phyloP scores from a whole-genome alignment of 2,113 vertebrate genomes.

The Tragelaphus buxtoni region DNA sequence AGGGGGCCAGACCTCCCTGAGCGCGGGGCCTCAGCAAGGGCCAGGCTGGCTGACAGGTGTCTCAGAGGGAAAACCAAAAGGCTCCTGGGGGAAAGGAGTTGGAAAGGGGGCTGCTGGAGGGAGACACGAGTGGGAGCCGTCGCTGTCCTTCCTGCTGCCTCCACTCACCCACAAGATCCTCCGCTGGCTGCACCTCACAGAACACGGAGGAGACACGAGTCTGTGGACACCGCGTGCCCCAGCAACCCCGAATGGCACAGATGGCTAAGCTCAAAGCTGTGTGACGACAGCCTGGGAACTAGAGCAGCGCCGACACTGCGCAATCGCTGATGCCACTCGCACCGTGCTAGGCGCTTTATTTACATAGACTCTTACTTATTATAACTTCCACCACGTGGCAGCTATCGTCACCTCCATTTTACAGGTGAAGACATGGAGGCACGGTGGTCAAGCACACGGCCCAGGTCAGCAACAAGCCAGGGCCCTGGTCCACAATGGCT shows the following conservation, averaged over 20 bases:
- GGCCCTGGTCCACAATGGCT: neutral
- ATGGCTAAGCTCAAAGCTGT: neutral
- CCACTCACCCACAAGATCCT: neutral
- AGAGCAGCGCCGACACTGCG: too few species aligned
- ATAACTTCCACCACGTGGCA: neutral
- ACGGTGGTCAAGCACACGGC: neutral
- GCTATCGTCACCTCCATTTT: neutral
- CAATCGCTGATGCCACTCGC: neutral
- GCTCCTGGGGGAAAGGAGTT: neutral
- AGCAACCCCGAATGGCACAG: neutral
- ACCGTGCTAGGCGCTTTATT: neutral
- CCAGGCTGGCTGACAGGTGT: neutral
- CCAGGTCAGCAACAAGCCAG: neutral
- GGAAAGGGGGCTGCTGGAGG: too few species aligned
- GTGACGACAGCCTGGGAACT: neutral
- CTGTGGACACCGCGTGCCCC: neutral
- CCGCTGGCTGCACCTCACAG: neutral
- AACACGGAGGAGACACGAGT: neutral
- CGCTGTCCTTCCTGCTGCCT: neutral
- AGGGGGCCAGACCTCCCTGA: neutral
- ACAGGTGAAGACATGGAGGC: neutral
- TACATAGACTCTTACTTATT: neutral
- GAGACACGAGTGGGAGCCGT: fast-evolving
- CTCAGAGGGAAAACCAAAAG: neutral
- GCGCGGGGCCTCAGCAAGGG: neutral